Conservation (phyloP, 2,888 invertebrate genomes). For the Clostera curtula region DNA sequence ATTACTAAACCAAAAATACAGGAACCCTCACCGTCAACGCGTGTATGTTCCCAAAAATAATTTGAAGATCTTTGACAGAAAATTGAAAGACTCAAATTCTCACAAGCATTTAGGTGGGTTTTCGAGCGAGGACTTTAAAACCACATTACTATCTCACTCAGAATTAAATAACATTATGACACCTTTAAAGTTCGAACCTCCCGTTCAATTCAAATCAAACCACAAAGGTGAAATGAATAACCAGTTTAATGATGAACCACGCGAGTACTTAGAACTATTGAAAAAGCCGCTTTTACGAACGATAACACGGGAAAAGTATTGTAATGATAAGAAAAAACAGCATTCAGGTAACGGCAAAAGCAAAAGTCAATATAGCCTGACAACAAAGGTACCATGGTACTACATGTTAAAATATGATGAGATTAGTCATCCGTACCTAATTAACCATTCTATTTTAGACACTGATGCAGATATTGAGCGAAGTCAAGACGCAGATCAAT, state of each 20-base stretch:
- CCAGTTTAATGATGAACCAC: constrained; percentile 3
- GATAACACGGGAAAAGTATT: not conserved
- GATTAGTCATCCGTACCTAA: constrained; percentile 5
- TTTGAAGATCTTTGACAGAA: not conserved
- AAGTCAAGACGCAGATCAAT: constrained; percentile 5
- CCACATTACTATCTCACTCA: too few species aligned
- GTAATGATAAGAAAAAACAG: constrained; percentile 8
- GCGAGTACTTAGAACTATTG: constrained; percentile 26
- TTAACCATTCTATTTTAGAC: constrained; percentile 1
- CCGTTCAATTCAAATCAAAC: not conserved
- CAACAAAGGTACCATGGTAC: too few species aligned
- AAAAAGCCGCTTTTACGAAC: constrained; percentile 22
- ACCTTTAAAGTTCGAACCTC: not conserved
- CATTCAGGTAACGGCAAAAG: constrained; percentile 2
- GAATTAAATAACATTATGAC: not conserved
- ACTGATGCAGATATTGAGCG: constrained; percentile 5
- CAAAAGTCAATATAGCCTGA: too few species aligned
- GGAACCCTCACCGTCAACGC: constrained; percentile 15
- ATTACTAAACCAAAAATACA: constrained; percentile 41
- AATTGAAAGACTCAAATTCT: not conserved
- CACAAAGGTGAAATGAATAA: not conserved
- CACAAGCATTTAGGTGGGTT: too few species aligned
- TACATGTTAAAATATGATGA: constrained; percentile 11
- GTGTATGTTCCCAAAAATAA: not conserved
- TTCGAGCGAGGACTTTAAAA: too few species aligned